Percentiles rank a stretch among this genome's conserved stretches.
These are phyloP conservation scores for Tricholauxania praeusta DNA, from an alignment of 2,888 invertebrate species.

Conservation along the genomic window DNA sequence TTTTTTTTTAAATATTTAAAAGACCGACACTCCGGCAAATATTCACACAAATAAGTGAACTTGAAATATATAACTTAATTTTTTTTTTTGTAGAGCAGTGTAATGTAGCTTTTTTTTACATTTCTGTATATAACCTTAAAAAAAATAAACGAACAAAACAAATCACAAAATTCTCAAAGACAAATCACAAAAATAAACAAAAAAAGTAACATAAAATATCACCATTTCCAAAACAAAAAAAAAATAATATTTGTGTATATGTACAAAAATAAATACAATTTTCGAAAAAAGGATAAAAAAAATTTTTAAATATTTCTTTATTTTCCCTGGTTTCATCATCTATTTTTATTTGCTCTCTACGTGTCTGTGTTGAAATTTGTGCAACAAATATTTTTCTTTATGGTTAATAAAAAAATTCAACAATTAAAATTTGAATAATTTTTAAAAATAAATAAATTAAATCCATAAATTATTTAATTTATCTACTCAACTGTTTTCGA, in stretches of 20 bases:
- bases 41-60: too few species aligned
- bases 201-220: background rate
- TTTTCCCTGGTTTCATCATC: background rate
- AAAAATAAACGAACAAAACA: too few species aligned
- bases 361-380: constrained; percentile 15
- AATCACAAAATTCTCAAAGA: too few species aligned
- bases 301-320: background rate
- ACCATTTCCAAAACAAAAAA: background rate
- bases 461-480: constrained; percentile 2
- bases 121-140: too few species aligned
- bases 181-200: background rate
- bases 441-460: constrained; percentile 4
- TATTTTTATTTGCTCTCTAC: constrained; percentile 16
- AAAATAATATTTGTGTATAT: background rate
- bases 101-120: too few species aligned
- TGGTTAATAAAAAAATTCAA: background rate
- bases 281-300: background rate
- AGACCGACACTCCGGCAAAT: too few species aligned
- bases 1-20: too few species aligned
- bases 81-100: too few species aligned
- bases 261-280: background rate
- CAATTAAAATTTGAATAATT: background rate
- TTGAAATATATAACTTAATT: too few species aligned
- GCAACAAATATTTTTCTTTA: background rate
- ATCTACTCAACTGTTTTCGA: background rate